Base-by-base conservation (phyloP, 53 echinoderm and acorn worm genomes). In the Echinarachnius parma region DNA sequence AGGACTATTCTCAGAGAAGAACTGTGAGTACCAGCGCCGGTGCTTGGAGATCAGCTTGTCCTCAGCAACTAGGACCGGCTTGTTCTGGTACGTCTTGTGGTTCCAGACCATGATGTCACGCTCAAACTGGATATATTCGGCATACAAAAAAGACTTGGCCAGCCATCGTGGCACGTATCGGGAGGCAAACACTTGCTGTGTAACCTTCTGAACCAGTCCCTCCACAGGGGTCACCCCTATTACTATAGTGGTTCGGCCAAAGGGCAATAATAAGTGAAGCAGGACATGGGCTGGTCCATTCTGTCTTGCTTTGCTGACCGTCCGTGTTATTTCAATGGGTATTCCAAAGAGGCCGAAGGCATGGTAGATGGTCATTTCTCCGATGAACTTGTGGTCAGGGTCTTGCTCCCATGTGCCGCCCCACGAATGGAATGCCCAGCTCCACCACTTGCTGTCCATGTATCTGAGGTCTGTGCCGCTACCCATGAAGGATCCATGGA, bases 101-200 rank as follows among this genome's bases (percentile, higher is more conserved):
- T 96, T 96, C 98, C 98, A 96, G 27, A 96, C 86, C 98, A 91
- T 96, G 46, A 96, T 75, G 82, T 96, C 98, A 28, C 98, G 85
- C 33, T 96, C 98, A 77, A 96, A 85, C 98, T 96, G 84, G 5
- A 72, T 23, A 67, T 79, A 77, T 36, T 88, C 83, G 0, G 77
- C 64, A 35, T 64, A 83, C 37, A 88, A 62, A 31, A 88, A 49
- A 33, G 64, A 23, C 59, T 87, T 87, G 48, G 87, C 87, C 19
- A 78, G 46, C 24, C 74, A 82, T 9, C 87, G 71, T 1, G 87
- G 87, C 11, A 87, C 4, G 39, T 30, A 57, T 10, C 59, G 27
- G 3, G 79, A 28, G 20, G 42, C 48, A 10, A 25, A 59, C 1
- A 67, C 59, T 15, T 63, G 61, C 49, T 76, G 60, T 31, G 60